Evolutionary conservation across 2,797 vertebrate genomes (phyloP).

Genomic region (Echeneis naucrates): DNA sequence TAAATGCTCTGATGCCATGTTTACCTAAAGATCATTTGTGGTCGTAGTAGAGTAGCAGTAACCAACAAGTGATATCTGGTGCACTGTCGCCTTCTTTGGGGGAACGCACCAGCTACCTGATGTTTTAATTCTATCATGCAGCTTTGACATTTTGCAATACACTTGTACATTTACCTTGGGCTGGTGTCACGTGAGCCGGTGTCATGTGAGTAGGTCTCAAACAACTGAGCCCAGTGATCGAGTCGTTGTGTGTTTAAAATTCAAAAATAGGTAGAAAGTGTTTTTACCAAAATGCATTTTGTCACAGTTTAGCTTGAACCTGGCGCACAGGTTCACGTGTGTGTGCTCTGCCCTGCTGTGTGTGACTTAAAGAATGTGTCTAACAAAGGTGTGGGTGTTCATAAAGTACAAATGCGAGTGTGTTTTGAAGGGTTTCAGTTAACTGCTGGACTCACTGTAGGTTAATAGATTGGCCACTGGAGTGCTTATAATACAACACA

Average conservation of each 20-base stretch:
- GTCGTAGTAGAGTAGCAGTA: constrained; percentile 81
- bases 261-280: constrained; percentile 65
- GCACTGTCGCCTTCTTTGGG: constrained; percentile 25
- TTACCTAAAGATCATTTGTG: constrained; percentile 82
- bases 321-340: constrained; percentile 44
- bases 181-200: constrained; percentile 66
- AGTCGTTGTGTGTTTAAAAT: constrained; percentile 51
- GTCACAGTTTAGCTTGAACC: constrained; percentile 75
- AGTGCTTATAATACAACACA: constrained; percentile 74
- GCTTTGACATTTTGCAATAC: constrained; percentile 83
- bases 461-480: constrained; percentile 55
- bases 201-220: constrained; percentile 63
- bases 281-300: constrained; percentile 76
- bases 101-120: constrained; percentile 55
- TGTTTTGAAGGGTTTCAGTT: constrained; percentile 47
- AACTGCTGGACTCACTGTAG: constrained; percentile 40
- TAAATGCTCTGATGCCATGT: constrained; percentile 78
- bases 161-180: constrained; percentile 71
- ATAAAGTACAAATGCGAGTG: constrained; percentile 34
- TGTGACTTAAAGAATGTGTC: constrained; percentile 55
- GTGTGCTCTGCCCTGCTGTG: constrained; percentile 53
- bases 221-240: constrained; percentile 42
- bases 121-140: constrained; percentile 77
- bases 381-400: constrained; percentile 55
- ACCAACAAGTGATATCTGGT: constrained; percentile 69